A percentile compares a stretch with the other conserved stretches of the same genome.
phyloP scores from a whole-genome alignment of 1,140 invertebrate species.

The Dreissena rostriformis region DNA sequence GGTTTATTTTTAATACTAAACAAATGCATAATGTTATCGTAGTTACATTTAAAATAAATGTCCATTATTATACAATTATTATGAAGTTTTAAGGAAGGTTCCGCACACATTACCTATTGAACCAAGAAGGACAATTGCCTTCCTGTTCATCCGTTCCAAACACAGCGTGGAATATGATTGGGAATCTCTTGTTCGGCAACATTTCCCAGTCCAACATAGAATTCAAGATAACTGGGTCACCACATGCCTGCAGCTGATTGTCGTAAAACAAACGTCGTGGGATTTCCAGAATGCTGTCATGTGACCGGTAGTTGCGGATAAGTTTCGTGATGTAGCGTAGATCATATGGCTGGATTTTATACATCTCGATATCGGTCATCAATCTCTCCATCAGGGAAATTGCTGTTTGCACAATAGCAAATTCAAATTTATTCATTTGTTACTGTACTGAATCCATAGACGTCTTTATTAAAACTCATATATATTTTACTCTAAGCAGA shows the following conservation, averaged over 20 bases:
- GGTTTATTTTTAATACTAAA: too few relatives aligned
- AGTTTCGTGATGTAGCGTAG: constrained; percentile 73
- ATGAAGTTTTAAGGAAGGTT: background rate
- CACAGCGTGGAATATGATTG: constrained; percentile 92
- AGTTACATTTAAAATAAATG: too few relatives aligned
- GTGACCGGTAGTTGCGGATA: constrained; percentile 78
- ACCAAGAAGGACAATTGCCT: constrained; percentile 90
- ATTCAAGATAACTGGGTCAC: constrained; percentile 75
- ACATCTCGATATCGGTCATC: constrained; percentile 64
- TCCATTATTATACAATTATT: too few relatives aligned
- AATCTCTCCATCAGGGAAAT: constrained; percentile 73
- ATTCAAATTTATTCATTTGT: too few relatives aligned
- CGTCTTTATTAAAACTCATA: too few relatives aligned
- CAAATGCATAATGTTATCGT: too few relatives aligned
- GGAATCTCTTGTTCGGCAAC: constrained; percentile 84
- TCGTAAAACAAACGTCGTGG: constrained; percentile 77
- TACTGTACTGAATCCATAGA: too few relatives aligned
- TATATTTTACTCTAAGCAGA: too few relatives aligned
- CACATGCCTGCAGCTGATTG: constrained; percentile 78
- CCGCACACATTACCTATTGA: constrained; percentile 84
- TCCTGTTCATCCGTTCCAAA: constrained; percentile 76
- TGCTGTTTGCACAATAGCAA: constrained; percentile 63
- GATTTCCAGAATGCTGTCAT: constrained; percentile 72
- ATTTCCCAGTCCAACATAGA: constrained; percentile 76
- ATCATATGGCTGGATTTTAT: constrained; percentile 41